Base-by-base conservation (phyloP, 2,888 invertebrate species). In the Trileptium ribeirensis region DNA sequence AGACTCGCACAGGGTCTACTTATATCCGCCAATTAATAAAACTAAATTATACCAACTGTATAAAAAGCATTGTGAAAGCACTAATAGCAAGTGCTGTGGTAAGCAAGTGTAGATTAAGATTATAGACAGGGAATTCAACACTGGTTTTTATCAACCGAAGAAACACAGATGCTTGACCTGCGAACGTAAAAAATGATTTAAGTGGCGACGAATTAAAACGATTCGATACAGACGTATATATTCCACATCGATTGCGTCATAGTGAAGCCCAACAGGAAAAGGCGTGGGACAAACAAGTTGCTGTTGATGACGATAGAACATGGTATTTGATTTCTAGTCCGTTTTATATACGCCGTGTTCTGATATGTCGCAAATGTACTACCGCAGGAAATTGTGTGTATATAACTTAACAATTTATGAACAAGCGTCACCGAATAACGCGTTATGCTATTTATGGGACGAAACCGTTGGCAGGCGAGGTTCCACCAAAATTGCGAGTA, bases 311-410 rank as follows among this genome's bases (percentile, higher is more conserved):
- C 67, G 3, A 36, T 24, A 67, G 31, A n/a, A 33, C 37, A 67
- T 33, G 19, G 33, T 33, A 8, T 79, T 79, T 79, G 79, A 79
- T 67, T 67, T 79, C 15, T 67, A 79, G 37, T 34, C 34, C 15
- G 79, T 79, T 29, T 74, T 79, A 67, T 37, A 79, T 67, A 29
- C 37, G 3, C 79, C 79, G 24, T 51, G n/a, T 36, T 29, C 31
- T 79, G 79, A 79, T n/a, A 67, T 79, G 3, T 33, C 31, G 15
- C 79, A 15, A 74, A n/a, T 79, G 79, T 79, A 79, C 70, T 79
- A 79, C 79, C 51, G 70, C 34, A 29, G 79, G 15, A 79, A 79
- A 33, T 67, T 79, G 8, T 70, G 67, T 33, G 51, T 51, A 8
- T 79, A 79, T 67, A 79, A 79, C 67, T 33, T 79, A 15, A 79